These are phyloP conservation scores for Montipora cactus DNA, from an alignment of 64 coral and sea anemone genomes.

Conservation along the genomic window DNA sequence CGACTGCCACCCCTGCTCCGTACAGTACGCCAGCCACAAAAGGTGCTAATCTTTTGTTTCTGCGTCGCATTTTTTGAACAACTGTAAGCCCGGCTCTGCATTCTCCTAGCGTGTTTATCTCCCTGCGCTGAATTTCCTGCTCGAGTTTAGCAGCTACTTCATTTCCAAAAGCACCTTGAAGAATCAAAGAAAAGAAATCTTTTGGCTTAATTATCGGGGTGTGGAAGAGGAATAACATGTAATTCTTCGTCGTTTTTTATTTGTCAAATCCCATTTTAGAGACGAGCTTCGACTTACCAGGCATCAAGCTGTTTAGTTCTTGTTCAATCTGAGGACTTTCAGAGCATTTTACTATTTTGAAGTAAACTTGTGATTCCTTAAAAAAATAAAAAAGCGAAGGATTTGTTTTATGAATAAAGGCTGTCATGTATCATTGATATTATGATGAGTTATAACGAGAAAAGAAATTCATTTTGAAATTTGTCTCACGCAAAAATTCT, in stretches of 20 bases:
- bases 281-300: neutral
- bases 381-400: neutral
- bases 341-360: constrained; percentile 15
- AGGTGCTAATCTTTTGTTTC: too few relatives aligned
- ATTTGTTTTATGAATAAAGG: too few relatives aligned
- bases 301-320: constrained; percentile 24
- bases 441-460: too few relatives aligned
- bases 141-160: neutral
- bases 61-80: neutral
- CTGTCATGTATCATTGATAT: too few relatives aligned
- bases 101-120: neutral
- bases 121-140: neutral
- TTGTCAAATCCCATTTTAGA: neutral
- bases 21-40: too few relatives aligned
- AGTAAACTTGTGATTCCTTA: neutral
- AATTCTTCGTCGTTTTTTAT: too few relatives aligned
- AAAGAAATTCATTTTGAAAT: too few relatives aligned
- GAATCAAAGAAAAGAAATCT: neutral
- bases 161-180: neutral
- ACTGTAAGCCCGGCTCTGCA: neutral
- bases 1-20: too few relatives aligned
- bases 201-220: neutral
- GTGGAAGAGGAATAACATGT: neutral
- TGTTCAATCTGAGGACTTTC: neutral
- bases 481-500: too few relatives aligned